Conservation (phyloP, 2,797 vertebrate genomes). For the Propithecus perrieri region DNA sequence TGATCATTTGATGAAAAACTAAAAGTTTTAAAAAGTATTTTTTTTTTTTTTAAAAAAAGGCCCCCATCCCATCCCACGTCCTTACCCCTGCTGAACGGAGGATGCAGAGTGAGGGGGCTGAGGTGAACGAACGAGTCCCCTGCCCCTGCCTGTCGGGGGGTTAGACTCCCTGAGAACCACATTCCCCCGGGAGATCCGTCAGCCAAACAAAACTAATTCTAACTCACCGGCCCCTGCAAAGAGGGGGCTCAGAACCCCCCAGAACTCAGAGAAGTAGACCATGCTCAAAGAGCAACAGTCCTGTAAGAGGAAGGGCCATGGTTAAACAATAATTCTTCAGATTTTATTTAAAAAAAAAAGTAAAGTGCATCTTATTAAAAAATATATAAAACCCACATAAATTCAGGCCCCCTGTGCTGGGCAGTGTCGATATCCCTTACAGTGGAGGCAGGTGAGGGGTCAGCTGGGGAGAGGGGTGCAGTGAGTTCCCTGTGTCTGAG, state of each 20-base stretch:
- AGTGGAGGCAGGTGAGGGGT: not conserved
- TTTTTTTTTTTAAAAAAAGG: not conserved
- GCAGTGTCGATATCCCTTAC: conserved; percentile 45
- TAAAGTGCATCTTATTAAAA: conserved; percentile 79
- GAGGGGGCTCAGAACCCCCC: not conserved
- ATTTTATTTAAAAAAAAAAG: conserved; percentile 69
- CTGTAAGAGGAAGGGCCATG: not conserved
- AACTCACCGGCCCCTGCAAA: not conserved
- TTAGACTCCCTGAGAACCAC: not conserved
- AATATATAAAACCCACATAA: conserved; percentile 68
- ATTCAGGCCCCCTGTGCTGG: conserved; percentile 20
- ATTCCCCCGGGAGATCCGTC: rapidly evolving
- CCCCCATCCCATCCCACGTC: no score
- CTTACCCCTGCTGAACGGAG: not conserved
- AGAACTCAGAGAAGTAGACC: not conserved
- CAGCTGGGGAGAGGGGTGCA: not conserved
- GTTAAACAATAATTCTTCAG: conserved; percentile 24
- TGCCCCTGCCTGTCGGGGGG: not conserved
- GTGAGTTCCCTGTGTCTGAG: not conserved
- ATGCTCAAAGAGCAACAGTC: not conserved
- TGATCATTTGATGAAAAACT: not conserved
- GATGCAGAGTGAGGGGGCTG: not conserved
- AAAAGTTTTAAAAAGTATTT: not conserved
- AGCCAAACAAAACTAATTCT: not conserved
- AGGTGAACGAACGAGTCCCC: not conserved